Percentiles rank a stretch among this genome's conserved stretches.
Evolutionary conservation across 2,113 vertebrate species (phyloP).

Genomic region (Grallaria varia): DNA sequence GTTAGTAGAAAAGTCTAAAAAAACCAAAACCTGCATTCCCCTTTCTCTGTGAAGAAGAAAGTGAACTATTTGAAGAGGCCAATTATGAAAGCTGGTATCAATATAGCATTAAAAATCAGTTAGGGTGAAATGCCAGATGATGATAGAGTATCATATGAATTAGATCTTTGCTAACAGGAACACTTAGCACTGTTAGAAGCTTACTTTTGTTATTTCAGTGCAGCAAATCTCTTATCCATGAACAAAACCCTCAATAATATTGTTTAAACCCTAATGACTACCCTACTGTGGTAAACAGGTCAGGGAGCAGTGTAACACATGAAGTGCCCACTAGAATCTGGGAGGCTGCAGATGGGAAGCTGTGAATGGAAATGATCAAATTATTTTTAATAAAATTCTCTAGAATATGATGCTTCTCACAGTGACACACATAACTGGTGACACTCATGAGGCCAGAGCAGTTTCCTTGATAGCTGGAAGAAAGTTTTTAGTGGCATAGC

Average conservation of each 20-base stretch:
- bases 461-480: background rate
- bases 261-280: background rate
- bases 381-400: background rate
- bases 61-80: background rate
- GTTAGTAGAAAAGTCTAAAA: background rate
- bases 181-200: conserved; percentile 24
- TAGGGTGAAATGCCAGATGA: background rate
- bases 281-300: background rate
- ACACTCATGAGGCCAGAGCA: background rate
- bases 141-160: conserved; percentile 43
- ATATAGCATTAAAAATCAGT: conserved; percentile 33
- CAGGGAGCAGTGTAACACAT: background rate
- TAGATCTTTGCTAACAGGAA: conserved; percentile 19
- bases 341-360: background rate
- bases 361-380: background rate
- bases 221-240: background rate
- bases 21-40: background rate
- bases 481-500: background rate
- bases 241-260: background rate
- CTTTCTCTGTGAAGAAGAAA: background rate
- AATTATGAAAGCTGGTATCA: conserved; percentile 25
- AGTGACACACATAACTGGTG: background rate
- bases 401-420: background rate
- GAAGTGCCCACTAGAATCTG: background rate
- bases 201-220: conserved; percentile 12